Evolutionary conservation across 2,113 vertebrate genomes (phyloP).

Genomic region (Dunckerocampus dactyliophorus): DNA sequence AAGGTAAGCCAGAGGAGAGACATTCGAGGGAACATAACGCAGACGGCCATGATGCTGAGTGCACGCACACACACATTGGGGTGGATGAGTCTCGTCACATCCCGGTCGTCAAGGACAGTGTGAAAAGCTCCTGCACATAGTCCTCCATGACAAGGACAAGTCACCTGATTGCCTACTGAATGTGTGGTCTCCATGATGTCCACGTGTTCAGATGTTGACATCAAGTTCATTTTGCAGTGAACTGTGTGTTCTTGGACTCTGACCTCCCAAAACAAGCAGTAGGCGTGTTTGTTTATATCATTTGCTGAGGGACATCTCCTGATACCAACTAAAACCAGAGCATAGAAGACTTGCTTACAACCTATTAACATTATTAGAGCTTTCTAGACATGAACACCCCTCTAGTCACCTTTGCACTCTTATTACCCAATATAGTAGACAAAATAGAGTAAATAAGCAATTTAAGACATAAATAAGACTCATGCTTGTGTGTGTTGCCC

Average conservation of each 20-base stretch:
- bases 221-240: neutral
- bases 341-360: no score
- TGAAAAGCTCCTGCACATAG: neutral
- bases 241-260: slow-evolving; percentile 33
- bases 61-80: no score
- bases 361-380: no score
- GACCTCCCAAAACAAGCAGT: slow-evolving; percentile 24
- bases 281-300: slow-evolving; percentile 9
- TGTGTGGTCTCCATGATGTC: neutral
- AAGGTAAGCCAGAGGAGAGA: slow-evolving; percentile 32
- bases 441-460: no score
- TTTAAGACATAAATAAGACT: no score
- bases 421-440: no score
- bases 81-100: neutral
- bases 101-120: neutral
- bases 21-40: slow-evolving; percentile 8
- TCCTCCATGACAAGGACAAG: neutral
- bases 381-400: no score
- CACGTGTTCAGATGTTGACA: neutral
- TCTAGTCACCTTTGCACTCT: no score
- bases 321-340: neutral
- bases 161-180: neutral
- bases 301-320: neutral
- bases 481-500: no score
- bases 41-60: slow-evolving; percentile 27